These are phyloP conservation scores for Poecilia latipinna DNA, from an alignment of 2,113 vertebrate species.

Conservation along the genomic window DNA sequence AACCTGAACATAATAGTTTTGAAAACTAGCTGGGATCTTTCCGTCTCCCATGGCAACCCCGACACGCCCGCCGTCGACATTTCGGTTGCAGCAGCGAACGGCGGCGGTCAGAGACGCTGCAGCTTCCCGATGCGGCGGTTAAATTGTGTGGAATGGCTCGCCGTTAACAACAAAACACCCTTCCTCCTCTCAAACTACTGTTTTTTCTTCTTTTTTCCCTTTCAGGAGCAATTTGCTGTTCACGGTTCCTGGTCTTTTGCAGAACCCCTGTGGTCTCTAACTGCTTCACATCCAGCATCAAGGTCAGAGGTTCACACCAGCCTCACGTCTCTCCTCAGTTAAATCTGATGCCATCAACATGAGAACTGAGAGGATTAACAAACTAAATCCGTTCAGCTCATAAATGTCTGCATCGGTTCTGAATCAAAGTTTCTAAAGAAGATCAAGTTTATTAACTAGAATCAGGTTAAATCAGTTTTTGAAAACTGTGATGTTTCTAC, in stretches of 20 bases:
- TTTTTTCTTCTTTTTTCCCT: slow-evolving; percentile 27
- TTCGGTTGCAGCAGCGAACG: not conserved
- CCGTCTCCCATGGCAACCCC: not conserved
- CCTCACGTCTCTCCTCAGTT: not conserved
- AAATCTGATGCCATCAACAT: too few species aligned
- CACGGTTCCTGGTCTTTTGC: slow-evolving; percentile 36
- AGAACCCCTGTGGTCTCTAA: slow-evolving; percentile 39
- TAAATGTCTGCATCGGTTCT: too few species aligned
- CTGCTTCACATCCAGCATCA: slow-evolving; percentile 26
- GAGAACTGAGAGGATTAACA: too few species aligned
- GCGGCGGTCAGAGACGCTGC: not conserved
- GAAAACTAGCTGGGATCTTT: not conserved
- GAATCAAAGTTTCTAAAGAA: too few species aligned
- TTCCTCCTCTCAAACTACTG: slow-evolving; percentile 17
- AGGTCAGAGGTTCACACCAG: slow-evolving; percentile 44
- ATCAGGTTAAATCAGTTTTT: too few species aligned
- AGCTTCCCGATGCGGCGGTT: slow-evolving; percentile 33
- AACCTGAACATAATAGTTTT: not conserved
- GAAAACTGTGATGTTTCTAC: too few species aligned
- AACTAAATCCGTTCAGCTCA: too few species aligned
- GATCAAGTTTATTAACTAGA: too few species aligned
- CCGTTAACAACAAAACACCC: slow-evolving; percentile 42
- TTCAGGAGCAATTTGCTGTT: slow-evolving; percentile 56
- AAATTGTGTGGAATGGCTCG: slow-evolving; percentile 64
- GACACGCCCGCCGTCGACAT: slow-evolving; percentile 1